A percentile compares a stretch with the other conserved stretches of the same genome.
Conservation (phyloP, 1,140 invertebrate species). For the Proales similis region DNA sequence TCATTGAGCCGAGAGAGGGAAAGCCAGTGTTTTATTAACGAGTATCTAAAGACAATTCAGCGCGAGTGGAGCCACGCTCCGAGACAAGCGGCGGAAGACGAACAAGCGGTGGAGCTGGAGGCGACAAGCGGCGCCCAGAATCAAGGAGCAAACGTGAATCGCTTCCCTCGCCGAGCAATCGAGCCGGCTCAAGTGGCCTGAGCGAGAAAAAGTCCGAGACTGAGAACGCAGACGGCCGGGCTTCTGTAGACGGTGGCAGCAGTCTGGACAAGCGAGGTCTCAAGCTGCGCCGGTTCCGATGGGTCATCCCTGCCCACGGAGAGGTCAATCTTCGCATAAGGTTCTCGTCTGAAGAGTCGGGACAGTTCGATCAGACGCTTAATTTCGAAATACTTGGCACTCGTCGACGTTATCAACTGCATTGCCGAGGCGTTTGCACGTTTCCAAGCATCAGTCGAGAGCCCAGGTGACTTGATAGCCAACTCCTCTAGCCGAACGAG, state of each 20-base stretch:
- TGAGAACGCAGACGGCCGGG: conserved; percentile 5
- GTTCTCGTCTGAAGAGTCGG: conserved; percentile 51
- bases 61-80: too few species aligned
- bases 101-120: conserved; percentile 47
- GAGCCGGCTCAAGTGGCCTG: conserved; percentile 4
- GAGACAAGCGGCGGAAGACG: conserved; percentile 39
- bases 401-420: conserved; percentile 50
- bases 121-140: conserved; percentile 45
- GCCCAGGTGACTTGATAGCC: too few species aligned
- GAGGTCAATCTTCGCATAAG: conserved; percentile 45
- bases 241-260: conserved; percentile 5
- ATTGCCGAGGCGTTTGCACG: conserved; percentile 51
- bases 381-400: conserved; percentile 54
- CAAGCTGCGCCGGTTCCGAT: conserved; percentile 48
- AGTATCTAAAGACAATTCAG: too few species aligned
- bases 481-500: too few species aligned
- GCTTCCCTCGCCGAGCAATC: conserved; percentile 38
- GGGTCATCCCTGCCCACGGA: conserved; percentile 48
- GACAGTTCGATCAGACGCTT: conserved; percentile 53
- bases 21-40: too few species aligned
- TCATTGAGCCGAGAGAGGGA: too few species aligned
- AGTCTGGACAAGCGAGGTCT: conserved; percentile 27
- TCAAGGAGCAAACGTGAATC: conserved; percentile 37
- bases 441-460: conserved; percentile 53
- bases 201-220: conserved; percentile 9